Conservation (phyloP, 2,888 invertebrate genomes). For the Brachylomia viminalis region DNA sequence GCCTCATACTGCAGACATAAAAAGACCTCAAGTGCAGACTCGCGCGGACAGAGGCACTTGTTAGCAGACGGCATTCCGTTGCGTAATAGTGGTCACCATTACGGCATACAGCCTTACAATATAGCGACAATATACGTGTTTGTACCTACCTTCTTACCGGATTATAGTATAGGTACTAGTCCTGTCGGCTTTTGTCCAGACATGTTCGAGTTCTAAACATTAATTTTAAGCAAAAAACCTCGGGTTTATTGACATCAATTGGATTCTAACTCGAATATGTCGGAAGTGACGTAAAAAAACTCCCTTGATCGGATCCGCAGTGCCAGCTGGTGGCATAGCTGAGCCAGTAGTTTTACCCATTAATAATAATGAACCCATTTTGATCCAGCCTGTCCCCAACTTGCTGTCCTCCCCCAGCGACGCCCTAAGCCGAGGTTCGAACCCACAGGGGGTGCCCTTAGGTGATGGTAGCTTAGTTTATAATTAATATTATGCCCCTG, state of each 20-base stretch:
- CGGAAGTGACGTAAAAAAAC: too few relatives aligned
- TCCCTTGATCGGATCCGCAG: too few relatives aligned
- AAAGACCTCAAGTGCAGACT: slow-evolving; percentile 68
- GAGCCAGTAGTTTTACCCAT: too few relatives aligned
- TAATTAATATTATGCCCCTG: too few relatives aligned
- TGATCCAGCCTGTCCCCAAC: too few relatives aligned
- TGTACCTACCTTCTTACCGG: background rate
- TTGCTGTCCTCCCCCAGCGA: too few relatives aligned
- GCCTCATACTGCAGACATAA: slow-evolving; percentile 66
- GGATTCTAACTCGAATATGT: background rate
- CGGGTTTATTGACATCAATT: background rate
- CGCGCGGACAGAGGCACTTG: slow-evolving; percentile 62
- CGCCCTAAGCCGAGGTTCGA: too few relatives aligned
- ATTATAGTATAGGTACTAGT: background rate
- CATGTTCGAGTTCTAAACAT: background rate
- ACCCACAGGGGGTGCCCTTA: too few relatives aligned
- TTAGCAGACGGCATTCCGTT: slow-evolving; percentile 65
- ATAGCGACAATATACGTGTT: background rate
- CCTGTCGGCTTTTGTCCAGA: background rate
- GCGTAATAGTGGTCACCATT: slow-evolving; percentile 64
- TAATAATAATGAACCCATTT: too few relatives aligned
- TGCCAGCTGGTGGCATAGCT: too few relatives aligned
- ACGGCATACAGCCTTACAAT: slow-evolving; percentile 24
- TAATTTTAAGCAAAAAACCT: background rate
- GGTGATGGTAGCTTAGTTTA: too few relatives aligned